A percentile compares a stretch with the other conserved stretches of the same genome.
These are phyloP conservation scores for Rhinella marina DNA, from an alignment of 2,797 vertebrate species.

Conservation along the genomic window DNA sequence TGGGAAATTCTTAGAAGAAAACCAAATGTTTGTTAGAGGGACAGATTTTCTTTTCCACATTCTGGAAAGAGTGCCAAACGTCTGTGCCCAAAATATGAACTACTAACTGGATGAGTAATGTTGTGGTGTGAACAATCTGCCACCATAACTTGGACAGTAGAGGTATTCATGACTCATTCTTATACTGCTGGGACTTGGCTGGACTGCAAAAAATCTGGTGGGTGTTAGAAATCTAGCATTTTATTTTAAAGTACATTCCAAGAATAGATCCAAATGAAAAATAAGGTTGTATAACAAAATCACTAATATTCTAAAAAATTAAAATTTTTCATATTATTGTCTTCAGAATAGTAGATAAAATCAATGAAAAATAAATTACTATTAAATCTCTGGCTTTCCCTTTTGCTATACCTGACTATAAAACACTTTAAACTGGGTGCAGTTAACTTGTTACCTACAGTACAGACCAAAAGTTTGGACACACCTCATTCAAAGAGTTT, in stretches of 20 bases:
- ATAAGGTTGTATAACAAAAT: neutral
- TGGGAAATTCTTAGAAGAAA: neutral
- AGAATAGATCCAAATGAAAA: neutral
- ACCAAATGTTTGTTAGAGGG: constrained; percentile 11
- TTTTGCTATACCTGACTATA: too few species aligned
- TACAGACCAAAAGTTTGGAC: too few species aligned
- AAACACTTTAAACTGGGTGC: too few species aligned
- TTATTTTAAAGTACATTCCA: neutral
- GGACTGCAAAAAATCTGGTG: constrained; percentile 38
- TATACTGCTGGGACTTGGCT: constrained; percentile 43
- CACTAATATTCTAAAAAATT: neutral
- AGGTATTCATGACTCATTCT: constrained; percentile 35
- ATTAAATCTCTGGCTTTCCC: neutral
- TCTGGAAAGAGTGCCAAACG: constrained; percentile 9
- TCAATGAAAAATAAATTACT: neutral
- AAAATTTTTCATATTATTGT: neutral
- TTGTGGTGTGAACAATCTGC: constrained; percentile 51
- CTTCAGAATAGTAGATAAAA: neutral
- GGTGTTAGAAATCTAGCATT: neutral
- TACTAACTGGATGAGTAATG: constrained; percentile 36
- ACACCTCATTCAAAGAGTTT: too few species aligned
- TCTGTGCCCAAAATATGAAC: constrained; percentile 30
- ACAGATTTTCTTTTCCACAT: constrained; percentile 24
- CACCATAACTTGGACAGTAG: constrained; percentile 37
- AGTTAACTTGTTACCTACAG: too few species aligned